Percentiles rank a stretch among this genome's conserved stretches.
These are phyloP conservation scores for Vulpes vulpes DNA, from an alignment of 2,113 vertebrate species.

Conservation along the genomic window DNA sequence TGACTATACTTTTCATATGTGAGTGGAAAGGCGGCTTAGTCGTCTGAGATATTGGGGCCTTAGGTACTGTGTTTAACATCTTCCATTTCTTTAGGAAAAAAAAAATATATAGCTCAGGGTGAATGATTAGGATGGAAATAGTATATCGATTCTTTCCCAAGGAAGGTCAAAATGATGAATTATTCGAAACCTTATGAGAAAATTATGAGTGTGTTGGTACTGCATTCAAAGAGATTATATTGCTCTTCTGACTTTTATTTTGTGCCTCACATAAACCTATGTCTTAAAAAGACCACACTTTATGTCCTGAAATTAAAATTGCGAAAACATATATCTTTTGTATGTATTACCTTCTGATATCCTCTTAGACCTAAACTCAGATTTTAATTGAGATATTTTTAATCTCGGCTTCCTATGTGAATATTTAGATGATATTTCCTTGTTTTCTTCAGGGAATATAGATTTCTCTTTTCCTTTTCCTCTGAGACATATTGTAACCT, in stretches of 20 bases:
- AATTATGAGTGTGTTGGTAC: not conserved
- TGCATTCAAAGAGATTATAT: conserved; percentile 50
- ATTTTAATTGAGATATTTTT: conserved; percentile 58
- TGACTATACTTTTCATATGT: not conserved
- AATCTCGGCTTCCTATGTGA: not conserved
- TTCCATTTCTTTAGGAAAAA: conserved; percentile 59
- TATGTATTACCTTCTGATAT: not conserved
- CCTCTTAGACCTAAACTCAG: conserved; percentile 50
- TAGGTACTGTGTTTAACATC: not conserved
- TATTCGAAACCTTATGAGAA: not conserved
- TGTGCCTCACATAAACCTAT: not conserved
- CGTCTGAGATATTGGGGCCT: not conserved
- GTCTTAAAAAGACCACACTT: not conserved
- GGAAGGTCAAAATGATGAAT: conserved; percentile 62
- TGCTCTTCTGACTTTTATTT: not conserved
- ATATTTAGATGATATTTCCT: not conserved
- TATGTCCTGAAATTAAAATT: not conserved
- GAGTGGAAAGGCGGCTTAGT: not conserved
- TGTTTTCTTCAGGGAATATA: not conserved
- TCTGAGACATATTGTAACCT: not conserved
- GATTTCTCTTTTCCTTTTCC: not conserved
- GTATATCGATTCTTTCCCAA: conserved; percentile 56
- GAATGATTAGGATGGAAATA: conserved; percentile 33
- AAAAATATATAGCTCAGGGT: conserved; percentile 57
- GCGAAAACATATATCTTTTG: not conserved